Evolutionary conservation across 2,888 invertebrate species (phyloP), one percentile per base, ranked within the genome.

Genomic region (Calliphora vomitoria): DNA sequence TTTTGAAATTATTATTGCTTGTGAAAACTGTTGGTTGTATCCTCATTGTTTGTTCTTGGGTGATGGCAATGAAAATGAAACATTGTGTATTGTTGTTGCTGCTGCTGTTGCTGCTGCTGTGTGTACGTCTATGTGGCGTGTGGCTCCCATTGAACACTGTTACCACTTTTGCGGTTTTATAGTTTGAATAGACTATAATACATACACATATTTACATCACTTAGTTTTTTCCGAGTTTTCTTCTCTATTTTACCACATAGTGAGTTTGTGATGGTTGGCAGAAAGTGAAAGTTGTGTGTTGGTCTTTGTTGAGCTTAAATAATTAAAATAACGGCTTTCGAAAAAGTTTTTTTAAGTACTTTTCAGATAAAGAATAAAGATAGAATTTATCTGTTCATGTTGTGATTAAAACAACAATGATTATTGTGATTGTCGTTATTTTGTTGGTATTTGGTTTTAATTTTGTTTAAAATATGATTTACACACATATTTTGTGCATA

Each of bases 111-210:
- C 11, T 55, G 11, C n/a, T n/a, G 68, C 50, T 50, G 18, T 74
- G 6, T 3, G 25, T 18, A 11, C 31, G 64, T 41, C 3, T 64
- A 44, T 18, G 38, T 41, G 58, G 60, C 58, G 62, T 50, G 20
- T 50, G 44, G 55, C 68, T 35, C 15, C 50, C 47, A 68, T 68
- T 58, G 62, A 80, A 85, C 38, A 41, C 41, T 75, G 38, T 69
- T 69, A 78, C 74, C 85, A 78, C 72, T 72, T 82, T 60, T 82
- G 78, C 58, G 85, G 85, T 71, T 85, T 80, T 74, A 62, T 58
- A 60, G 60, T 81, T 41, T 20, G 64, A 74, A 81, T 55, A 81
- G 72, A 74, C 64, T 66, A 66, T 35, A 55, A 55, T 55, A 55
- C 18, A 55, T 55, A 55, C 20, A 55, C 18, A 55, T 55, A 20